Percentiles rank a stretch among this genome's conserved stretches.
phyloP scores from a whole-genome alignment of 23 tunicate species.

The Halocynthia roretzi region DNA sequence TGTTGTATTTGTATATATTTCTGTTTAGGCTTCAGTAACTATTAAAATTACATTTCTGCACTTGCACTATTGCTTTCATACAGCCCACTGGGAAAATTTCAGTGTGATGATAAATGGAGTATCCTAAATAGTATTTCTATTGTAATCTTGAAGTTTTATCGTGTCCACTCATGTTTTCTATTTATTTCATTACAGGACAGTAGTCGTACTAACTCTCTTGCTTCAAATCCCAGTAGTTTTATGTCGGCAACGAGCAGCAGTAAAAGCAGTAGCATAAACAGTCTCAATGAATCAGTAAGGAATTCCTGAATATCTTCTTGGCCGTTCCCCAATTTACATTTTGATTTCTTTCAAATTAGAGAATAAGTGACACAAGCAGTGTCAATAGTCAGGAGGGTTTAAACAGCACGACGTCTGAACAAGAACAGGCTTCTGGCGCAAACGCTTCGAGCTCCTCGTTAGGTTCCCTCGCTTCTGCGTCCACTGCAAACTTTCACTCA shows the following conservation, averaged over 20 bases:
- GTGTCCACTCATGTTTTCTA: background rate
- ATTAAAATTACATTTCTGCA: too few relatives aligned
- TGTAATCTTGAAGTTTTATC: background rate
- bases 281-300: constrained; percentile 83
- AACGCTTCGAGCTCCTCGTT: too few relatives aligned
- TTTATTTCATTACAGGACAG: constrained; percentile 18
- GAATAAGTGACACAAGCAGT: constrained; percentile 70
- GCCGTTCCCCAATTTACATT: background rate
- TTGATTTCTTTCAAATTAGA: constrained; percentile 17
- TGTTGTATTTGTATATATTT: too few relatives aligned
- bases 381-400: constrained; percentile 79
- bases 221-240: constrained; percentile 59
- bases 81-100: too few relatives aligned
- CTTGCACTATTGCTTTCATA: too few relatives aligned
- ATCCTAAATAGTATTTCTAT: too few relatives aligned
- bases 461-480: background rate
- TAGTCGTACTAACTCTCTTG: constrained; percentile 60
- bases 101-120: too few relatives aligned
- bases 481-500: constrained; percentile 8
- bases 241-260: constrained; percentile 66
- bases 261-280: constrained; percentile 72
- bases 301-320: constrained; percentile 1
- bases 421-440: background rate
- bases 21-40: too few relatives aligned
- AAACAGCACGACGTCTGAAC: constrained; percentile 49